Evolutionary conservation across 2,888 invertebrate genomes (phyloP), one percentile per base, ranked within the genome.

Genomic region (Eupithecia dodoneata): DNA sequence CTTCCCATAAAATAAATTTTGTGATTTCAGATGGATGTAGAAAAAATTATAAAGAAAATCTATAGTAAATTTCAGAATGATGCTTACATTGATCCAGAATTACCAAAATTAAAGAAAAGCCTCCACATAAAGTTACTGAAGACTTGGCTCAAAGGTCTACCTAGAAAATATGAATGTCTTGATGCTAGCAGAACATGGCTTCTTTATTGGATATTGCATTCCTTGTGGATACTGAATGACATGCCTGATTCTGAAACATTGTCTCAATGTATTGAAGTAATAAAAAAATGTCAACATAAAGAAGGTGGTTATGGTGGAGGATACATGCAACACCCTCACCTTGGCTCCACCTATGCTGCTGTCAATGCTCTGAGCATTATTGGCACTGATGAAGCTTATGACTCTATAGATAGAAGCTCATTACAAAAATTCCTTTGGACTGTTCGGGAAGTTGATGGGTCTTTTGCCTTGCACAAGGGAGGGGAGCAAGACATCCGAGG

Each of bases 141-240:
- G 84, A 96, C 95, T 83, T 97, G 97, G 86, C 89, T 99, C 44
- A 94, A 94, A 69, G 93, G 96, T 85, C 93, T 99, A 82, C 97
- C 97, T 67, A 93, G 95, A 78, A 96, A 96, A 79, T 98, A 98
- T 88, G 96, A 97, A 96, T 97, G 97, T 87, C 94, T 99, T 82
- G 99, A 99, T 96, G 98, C 98, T 12, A 99, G 99, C 91, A 96
- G 99, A 85, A 97, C 99, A 9, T 99, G 99, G 99, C 95, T 99
- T 79, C 97, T 98, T 86, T 99, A 99, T 90, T 99, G 99, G 99
- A 98, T 98, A 80, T 91, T 99, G 55, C 99, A 99, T 94, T 97
- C 98, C 6, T 95, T 99, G 59, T 97, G 98, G 89, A 93, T 99
- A 80, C 84, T 95, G 52, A 92, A 94, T 86, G 93, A 94, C 69